phyloP scores from a whole-genome alignment of 1,140 invertebrate species.

The Psix sp. region DNA sequence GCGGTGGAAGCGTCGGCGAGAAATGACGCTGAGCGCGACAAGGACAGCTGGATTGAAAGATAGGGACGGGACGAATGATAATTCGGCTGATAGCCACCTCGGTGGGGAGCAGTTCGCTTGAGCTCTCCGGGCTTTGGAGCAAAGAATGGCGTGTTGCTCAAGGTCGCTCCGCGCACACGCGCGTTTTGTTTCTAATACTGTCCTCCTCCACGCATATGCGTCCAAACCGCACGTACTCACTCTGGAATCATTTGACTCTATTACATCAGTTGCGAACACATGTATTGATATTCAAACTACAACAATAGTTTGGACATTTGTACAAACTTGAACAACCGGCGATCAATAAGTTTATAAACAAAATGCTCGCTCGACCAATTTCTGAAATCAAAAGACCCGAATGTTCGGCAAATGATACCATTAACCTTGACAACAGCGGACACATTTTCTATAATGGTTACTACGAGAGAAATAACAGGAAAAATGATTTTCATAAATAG shows the following conservation, averaged over 20 bases:
- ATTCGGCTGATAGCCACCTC: conserved; percentile 28
- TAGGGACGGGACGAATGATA: conserved; percentile 22
- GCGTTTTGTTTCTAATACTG: conserved; percentile 60
- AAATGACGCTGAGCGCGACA: conserved; percentile 6
- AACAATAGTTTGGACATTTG: too few species aligned
- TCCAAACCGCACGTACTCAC: conserved; percentile 23
- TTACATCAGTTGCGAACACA: too few species aligned
- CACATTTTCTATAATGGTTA: too few species aligned
- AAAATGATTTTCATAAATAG: too few species aligned
- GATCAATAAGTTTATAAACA: too few species aligned
- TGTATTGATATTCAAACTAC: too few species aligned
- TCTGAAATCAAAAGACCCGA: too few species aligned
- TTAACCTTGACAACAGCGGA: too few species aligned
- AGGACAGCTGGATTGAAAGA: conserved; percentile 18
- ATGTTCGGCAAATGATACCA: too few species aligned
- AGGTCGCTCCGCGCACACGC: conserved; percentile 74
- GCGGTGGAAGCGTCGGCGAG: conserved; percentile 5
- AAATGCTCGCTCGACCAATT: too few species aligned
- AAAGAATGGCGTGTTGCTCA: conserved; percentile 65
- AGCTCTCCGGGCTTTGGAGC: conserved; percentile 32
- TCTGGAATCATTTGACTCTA: conserved; percentile 5
- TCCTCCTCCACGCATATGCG: conserved; percentile 47
- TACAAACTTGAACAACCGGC: too few species aligned
- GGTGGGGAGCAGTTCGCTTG: conserved; percentile 11
- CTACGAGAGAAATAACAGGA: too few species aligned